Percentiles rank a stretch among this genome's conserved stretches.
These are phyloP conservation scores for Mormyrops attenuatus DNA, from an alignment of 2,797 vertebrate species.

Conservation along the genomic window DNA sequence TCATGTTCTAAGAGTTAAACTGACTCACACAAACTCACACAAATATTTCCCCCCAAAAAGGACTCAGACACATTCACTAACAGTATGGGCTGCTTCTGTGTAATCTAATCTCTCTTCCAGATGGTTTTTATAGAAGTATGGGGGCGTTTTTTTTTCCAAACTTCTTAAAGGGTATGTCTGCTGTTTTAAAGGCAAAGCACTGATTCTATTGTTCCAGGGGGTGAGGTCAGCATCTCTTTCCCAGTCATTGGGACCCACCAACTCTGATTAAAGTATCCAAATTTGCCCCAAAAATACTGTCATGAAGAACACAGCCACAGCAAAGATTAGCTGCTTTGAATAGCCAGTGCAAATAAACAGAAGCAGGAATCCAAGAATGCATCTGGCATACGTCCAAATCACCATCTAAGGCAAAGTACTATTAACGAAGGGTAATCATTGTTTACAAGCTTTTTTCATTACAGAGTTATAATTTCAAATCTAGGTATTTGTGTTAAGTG, in stretches of 20 bases:
- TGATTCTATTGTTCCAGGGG: constrained; percentile 31
- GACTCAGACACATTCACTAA: constrained; percentile 19
- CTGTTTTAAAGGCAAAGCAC: constrained; percentile 36
- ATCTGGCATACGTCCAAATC: not conserved
- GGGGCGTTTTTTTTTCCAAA: constrained; percentile 40
- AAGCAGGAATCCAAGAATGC: not conserved
- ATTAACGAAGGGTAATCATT: not conserved
- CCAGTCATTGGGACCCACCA: not conserved
- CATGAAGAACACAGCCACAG: constrained; percentile 11
- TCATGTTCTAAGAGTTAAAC: not conserved
- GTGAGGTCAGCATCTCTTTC: constrained; percentile 27
- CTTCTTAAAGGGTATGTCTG: constrained; percentile 39
- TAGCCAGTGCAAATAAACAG: not conserved
- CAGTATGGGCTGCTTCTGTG: constrained; percentile 33
- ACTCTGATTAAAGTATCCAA: constrained; percentile 20
- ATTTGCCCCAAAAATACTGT: constrained; percentile 20
- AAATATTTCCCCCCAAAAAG: not conserved
- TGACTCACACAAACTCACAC: constrained; percentile 1
- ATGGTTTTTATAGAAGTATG: constrained; percentile 44
- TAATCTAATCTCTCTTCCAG: constrained; percentile 46
- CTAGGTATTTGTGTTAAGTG: not conserved
- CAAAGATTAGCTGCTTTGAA: not conserved
- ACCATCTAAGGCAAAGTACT: not conserved
- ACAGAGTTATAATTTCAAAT: not conserved
- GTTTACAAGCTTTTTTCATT: not conserved